Base-by-base conservation (phyloP, 2,888 invertebrate genomes). In the Ethmia dodecea region DNA sequence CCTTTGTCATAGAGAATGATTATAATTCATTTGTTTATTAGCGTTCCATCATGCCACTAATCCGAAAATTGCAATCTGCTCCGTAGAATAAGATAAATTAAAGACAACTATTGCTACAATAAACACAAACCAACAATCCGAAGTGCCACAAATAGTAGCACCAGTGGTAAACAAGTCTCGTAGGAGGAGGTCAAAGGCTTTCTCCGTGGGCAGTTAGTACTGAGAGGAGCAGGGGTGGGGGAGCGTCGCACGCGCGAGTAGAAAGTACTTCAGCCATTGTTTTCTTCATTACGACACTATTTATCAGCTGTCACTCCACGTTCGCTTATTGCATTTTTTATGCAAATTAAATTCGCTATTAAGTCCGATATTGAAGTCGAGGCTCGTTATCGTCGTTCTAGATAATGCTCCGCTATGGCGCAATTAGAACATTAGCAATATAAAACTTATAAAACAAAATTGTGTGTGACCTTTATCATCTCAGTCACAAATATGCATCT, bases 201-300 rank as follows among this genome's bases (percentile, higher is more conserved):
- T 80, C 76, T 70, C 72, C 61, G 62, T 75, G 72, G 71, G 55
- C 69, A 73, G 66, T 55, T 47, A 45, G 50, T 57, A 59, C 47
- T 13, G 13, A 30, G 31, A 22, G 43, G 49, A 41, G 32, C 28
- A 47, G 45, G 42, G 48, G 45, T 51, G 37, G 51, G 52, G 45
- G 47, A 44, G 45, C 55, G 56, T 55, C 60, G 60, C 60, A 70
- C 69, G 69, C 65, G 69, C 65, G 54, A 62, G 52, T 75, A 77
- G 81, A 84, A 81, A 83, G 80, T 78, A 69, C 66, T 64, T 54
- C 47, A 52, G 48, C 68, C 62, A 79, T 83, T 83, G 79, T 81
- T 76, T 80, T 73, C 77, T 63, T 78, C 68, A 75, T 80, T 78
- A 79, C 77, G 68, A 73, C 70, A 76, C 64, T 65, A 69, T 78